phyloP scores from a whole-genome alignment of 2,113 vertebrate species.

The Petromus typicus region DNA sequence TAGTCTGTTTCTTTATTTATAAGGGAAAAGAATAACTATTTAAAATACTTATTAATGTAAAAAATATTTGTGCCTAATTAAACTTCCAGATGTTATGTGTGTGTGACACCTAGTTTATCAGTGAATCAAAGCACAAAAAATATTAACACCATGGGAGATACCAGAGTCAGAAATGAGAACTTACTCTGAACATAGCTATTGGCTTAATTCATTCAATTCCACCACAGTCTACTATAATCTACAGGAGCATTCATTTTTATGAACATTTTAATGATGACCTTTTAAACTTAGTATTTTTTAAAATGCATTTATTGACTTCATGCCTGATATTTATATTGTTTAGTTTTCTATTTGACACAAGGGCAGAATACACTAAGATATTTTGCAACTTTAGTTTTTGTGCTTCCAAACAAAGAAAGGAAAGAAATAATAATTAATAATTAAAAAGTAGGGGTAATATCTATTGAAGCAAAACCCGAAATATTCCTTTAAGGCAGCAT shows the following conservation, averaged over 20 bases:
- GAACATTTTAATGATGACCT: neutral
- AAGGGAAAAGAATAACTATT: neutral
- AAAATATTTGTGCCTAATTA: constrained; percentile 34
- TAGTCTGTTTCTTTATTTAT: constrained; percentile 12
- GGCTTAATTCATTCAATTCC: neutral
- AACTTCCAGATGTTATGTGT: neutral
- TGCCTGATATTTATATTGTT: neutral
- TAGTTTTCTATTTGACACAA: neutral
- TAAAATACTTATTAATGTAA: neutral
- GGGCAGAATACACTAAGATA: neutral
- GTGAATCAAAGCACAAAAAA: neutral
- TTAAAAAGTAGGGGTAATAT: accelerated
- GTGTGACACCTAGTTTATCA: constrained; percentile 6
- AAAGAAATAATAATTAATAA: neutral
- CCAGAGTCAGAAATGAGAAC: neutral
- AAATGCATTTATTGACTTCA: neutral
- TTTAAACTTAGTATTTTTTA: constrained; percentile 5
- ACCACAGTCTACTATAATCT: neutral
- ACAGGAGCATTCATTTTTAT: neutral
- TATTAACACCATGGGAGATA: neutral
- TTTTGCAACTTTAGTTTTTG: neutral
- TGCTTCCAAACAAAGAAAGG: neutral
- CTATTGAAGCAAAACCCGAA: neutral
- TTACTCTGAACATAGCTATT: neutral
- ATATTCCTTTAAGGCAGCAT: neutral